Evolutionary conservation across 2,888 invertebrate genomes (phyloP), one percentile per base, ranked within the genome.

Genomic region (Unio pictorum): DNA sequence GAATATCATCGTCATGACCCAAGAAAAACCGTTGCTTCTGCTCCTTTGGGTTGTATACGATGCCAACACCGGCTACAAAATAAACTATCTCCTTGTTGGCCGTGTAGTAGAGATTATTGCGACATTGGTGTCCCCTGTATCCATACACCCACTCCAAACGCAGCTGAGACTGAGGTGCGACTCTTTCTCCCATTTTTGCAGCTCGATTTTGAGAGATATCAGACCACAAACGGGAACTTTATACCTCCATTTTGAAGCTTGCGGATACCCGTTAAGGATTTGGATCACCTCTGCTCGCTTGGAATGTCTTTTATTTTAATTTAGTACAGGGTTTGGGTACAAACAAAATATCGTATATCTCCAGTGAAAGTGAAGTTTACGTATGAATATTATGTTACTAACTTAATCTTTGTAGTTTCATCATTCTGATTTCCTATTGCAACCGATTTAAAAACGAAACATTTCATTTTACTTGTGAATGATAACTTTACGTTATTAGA

Each of bases 131-230:
- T 4, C 90, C 90, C 65, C 90, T 83, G 79, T 91, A 91, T 4
- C 91, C 91, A 72, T 90, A 91, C 15, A 91, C 90, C 91, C 91
- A 91, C 69, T 90, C 90, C 68, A 91, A 79, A 28, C 88, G 82
- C 20, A 90, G 83, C 68, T 88, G 87, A 18, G 87, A 82, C 28
- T 82, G 81, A 5, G 90, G 90, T 62, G 89, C 89, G 64, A 85
- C 84, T 69, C 84, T 86, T 54, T 86, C 85, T 65, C 83, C 81
- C 86, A 86, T 86, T 20, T 58, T 73, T 61, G 34, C 56, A n/a
- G 11, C 15, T 11, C 45, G 3, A 11, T 45, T 11, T 45, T 11
- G 45, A 45, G 45, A 45, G 45, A 45, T 45, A 2, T 15, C 15
- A 15, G 45, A 45, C 45, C 45, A 45, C 1, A 11, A 45, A 4